Conservation (phyloP, 2,888 invertebrate genomes). For the Stenotaenia linearis region DNA sequence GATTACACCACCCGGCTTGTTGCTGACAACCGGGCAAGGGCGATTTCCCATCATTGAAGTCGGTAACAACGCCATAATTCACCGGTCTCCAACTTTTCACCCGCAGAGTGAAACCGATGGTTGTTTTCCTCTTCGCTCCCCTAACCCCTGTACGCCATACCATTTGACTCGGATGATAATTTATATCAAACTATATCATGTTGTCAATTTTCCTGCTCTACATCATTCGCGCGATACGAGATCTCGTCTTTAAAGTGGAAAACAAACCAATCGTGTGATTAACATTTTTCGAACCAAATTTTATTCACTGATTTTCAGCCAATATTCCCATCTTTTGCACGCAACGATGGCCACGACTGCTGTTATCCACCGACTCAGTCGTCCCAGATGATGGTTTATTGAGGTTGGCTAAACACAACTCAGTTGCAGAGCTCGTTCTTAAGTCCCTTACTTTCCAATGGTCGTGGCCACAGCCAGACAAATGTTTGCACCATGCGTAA, state of each 20-base stretch:
- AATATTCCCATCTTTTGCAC: not conserved
- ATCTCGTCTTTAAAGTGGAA: not conserved
- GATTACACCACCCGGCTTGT: slow-evolving; percentile 2
- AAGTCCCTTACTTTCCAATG: not conserved
- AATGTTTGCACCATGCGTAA: not conserved
- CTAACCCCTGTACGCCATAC: not conserved
- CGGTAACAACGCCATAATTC: slow-evolving; percentile 7
- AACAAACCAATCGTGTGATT: not conserved
- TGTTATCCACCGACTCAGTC: not conserved
- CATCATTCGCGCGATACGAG: not conserved
- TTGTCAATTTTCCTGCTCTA: not conserved
- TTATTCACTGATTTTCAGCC: not conserved
- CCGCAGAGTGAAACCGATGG: slow-evolving; percentile 15
- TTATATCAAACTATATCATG: not conserved
- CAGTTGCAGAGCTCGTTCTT: slow-evolving; percentile 2
- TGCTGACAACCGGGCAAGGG: not conserved
- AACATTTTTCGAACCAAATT: no score
- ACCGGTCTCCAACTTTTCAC: slow-evolving; percentile 15
- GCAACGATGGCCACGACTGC: not conserved
- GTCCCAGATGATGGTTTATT: slow-evolving; percentile 5
- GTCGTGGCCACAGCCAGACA: slow-evolving; percentile 3
- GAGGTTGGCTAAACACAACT: slow-evolving; percentile 10
- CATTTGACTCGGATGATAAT: not conserved
- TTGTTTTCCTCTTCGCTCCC: not conserved
- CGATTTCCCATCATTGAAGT: slow-evolving; percentile 15